Percentiles rank a stretch among this genome's conserved stretches.
phyloP scores from a whole-genome alignment of 2,888 invertebrate species.

The Lasioglossum lativentre region DNA sequence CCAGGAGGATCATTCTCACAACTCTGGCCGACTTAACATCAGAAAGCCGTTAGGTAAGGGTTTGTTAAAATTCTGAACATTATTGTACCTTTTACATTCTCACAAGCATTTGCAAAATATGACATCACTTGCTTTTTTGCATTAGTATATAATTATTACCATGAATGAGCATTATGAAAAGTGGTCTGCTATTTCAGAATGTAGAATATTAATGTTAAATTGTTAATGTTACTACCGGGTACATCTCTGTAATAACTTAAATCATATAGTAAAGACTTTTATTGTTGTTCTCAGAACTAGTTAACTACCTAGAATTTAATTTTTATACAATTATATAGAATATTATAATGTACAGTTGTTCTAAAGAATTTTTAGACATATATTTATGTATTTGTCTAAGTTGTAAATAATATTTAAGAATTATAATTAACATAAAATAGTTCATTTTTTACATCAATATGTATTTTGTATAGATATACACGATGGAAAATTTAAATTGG shows the following conservation, averaged over 20 bases:
- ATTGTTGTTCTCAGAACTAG: constrained; percentile 34
- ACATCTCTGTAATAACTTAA: constrained; percentile 30
- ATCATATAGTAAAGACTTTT: constrained; percentile 9
- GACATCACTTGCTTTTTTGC: constrained; percentile 47
- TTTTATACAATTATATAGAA: constrained; percentile 17
- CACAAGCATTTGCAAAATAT: constrained; percentile 47
- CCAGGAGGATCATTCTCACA: constrained; percentile 84
- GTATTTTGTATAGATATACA: constrained; percentile 1
- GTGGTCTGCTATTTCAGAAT: constrained; percentile 36
- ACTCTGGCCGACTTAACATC: constrained; percentile 85
- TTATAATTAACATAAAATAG: constrained; percentile 10
- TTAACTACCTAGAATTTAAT: constrained; percentile 7
- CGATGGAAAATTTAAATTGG: neutral
- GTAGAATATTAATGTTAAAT: constrained; percentile 29
- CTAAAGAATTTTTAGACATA: constrained; percentile 20
- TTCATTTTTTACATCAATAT: too few species aligned
- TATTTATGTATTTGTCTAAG: constrained; percentile 21
- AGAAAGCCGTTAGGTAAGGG: constrained; percentile 87
- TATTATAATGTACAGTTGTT: constrained; percentile 13
- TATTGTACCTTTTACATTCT: constrained; percentile 32
- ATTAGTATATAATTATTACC: constrained; percentile 34
- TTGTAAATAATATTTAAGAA: constrained; percentile 31
- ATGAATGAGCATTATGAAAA: constrained; percentile 30
- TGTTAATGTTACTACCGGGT: constrained; percentile 11
- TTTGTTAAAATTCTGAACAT: constrained; percentile 47